Percentiles rank a stretch among this genome's conserved stretches.
phyloP scores from a whole-genome alignment of 2,113 vertebrate species.

The Sakesphorus luctuosus region DNA sequence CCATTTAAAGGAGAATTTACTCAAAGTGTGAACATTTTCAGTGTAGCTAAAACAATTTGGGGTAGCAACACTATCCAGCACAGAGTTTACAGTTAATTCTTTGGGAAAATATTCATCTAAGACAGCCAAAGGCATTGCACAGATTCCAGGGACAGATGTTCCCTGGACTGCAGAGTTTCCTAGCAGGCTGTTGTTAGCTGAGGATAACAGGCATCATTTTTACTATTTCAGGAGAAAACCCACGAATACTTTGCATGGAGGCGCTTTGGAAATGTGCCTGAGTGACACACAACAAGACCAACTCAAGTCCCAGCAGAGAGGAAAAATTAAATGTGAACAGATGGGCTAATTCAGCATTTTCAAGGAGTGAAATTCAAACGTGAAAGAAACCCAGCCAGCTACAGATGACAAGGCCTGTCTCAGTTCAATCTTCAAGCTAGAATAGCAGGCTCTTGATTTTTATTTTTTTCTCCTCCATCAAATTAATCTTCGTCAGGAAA shows the following conservation, averaged over 20 bases:
- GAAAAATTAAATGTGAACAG: slow-evolving; percentile 58
- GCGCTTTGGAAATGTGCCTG: background rate
- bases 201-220: background rate
- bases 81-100: background rate
- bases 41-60: background rate
- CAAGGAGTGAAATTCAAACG: slow-evolving; percentile 6
- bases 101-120: background rate
- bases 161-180: background rate
- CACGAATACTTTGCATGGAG: background rate
- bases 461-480: background rate
- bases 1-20: background rate
- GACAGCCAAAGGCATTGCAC: background rate
- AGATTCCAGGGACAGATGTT: slow-evolving; percentile 17
- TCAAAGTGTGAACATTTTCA: background rate
- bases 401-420: slow-evolving; percentile 43
- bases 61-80: background rate
- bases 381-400: slow-evolving; percentile 23
- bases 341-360: slow-evolving; percentile 58
- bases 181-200: background rate
- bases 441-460: background rate
- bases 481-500: slow-evolving; percentile 1
- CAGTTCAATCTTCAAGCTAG: slow-evolving; percentile 13
- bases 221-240: slow-evolving; percentile 20
- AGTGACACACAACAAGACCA: slow-evolving; percentile 13
- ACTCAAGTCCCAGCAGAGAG: slow-evolving; percentile 30